These are phyloP conservation scores for Idaea straminata DNA, from an alignment of 2,888 invertebrate genomes.

Conservation along the genomic window DNA sequence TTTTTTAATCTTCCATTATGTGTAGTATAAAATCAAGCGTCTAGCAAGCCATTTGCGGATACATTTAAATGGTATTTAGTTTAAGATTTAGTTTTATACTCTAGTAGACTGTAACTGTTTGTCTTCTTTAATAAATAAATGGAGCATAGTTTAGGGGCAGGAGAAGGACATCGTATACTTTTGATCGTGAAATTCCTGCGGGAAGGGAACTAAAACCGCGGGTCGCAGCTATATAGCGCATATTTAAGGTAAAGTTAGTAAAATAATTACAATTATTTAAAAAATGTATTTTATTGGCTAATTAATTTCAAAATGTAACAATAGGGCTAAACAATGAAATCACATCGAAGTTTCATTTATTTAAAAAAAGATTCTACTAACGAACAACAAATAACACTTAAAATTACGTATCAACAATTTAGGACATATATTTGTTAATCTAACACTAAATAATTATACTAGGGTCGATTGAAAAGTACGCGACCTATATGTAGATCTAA, in stretches of 20 bases:
- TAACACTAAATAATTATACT: background rate
- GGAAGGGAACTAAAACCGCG: too few species aligned
- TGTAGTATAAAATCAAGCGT: too few species aligned
- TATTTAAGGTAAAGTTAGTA: background rate
- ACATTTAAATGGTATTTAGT: too few species aligned
- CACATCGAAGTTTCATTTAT: constrained; percentile 8
- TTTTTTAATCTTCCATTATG: too few species aligned
- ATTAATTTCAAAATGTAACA: background rate
- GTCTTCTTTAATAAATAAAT: too few species aligned
- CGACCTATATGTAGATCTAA: background rate
- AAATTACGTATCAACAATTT: constrained; percentile 15
- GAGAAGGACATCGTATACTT: too few species aligned
- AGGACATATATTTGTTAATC: background rate
- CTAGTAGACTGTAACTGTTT: too few species aligned
- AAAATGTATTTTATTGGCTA: background rate
- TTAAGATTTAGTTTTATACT: too few species aligned
- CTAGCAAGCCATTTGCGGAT: too few species aligned
- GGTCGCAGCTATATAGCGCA: too few species aligned
- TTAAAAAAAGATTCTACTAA: constrained; percentile 10
- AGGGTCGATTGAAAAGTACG: background rate
- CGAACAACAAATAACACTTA: constrained; percentile 10
- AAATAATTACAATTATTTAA: background rate
- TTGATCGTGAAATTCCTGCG: too few species aligned
- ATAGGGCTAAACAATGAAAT: constrained; percentile 11
- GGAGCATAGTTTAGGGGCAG: too few species aligned